Conservation (phyloP, 2,113 vertebrate species). For the Leptobrachium ailaonicum region DNA sequence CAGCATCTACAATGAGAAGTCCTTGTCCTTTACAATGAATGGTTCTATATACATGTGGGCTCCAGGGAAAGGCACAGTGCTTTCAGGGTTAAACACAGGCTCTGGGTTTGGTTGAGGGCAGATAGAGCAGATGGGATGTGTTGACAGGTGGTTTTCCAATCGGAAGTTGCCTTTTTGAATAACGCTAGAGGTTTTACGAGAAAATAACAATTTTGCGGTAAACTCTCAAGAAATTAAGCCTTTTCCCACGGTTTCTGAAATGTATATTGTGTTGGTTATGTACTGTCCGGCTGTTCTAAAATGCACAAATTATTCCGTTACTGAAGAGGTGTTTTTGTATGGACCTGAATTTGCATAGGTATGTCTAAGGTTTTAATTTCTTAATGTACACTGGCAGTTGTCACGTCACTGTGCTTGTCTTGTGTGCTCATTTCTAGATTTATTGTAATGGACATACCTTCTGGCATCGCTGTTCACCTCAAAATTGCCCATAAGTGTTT, state of each 20-base stretch:
- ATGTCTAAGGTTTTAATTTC: too few relatives aligned
- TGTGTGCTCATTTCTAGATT: too few relatives aligned
- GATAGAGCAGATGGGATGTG: neutral
- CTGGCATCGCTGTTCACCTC: too few relatives aligned
- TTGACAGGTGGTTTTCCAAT: conserved; percentile 2
- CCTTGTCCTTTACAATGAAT: too few relatives aligned
- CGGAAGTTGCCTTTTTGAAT: neutral
- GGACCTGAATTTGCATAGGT: too few relatives aligned
- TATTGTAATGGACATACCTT: too few relatives aligned
- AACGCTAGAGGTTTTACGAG: neutral
- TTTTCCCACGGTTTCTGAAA: conserved; percentile 1
- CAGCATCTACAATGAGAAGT: too few relatives aligned
- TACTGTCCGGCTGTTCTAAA: neutral
- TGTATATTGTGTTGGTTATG: neutral
- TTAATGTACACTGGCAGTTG: too few relatives aligned
- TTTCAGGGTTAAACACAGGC: neutral
- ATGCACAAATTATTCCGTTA: neutral
- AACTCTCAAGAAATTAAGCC: neutral
- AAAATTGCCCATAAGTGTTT: too few relatives aligned
- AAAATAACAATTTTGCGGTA: neutral
- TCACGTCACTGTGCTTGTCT: too few relatives aligned
- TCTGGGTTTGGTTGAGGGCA: neutral
- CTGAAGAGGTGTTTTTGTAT: too few relatives aligned
- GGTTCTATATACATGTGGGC: neutral
- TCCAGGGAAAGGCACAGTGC: neutral